Base-by-base conservation (phyloP, 2,797 vertebrate genomes). In the Oophaga sylvatica region DNA sequence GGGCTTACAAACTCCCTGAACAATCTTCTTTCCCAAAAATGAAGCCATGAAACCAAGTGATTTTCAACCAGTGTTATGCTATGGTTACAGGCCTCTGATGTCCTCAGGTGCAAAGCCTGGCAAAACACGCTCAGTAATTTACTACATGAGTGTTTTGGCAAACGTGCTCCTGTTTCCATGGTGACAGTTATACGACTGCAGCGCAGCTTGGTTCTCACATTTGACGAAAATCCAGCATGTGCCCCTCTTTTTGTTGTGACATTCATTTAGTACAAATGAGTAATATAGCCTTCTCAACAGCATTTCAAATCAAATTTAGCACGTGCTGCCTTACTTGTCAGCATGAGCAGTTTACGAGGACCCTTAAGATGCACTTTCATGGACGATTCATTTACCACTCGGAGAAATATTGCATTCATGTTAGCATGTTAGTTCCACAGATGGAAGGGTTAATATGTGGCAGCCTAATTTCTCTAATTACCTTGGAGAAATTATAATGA, bases 1-100 rank as follows among this genome's bases (percentile, higher is more conserved):
- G 87, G 79, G 87, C 56, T 77, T 88, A 80, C 31, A 35, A 85
- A 88, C 85, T 88, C 87, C 83, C 87, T 77, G 22, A 88, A 85
- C 87, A 88, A 88, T 88, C 83, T 88, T 81, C 78, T 85, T 19
- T 76, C 29, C 53, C 57, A 76, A 85, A 88, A 85, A 84, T 41
- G 80, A 57, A 84, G 83, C 22, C 68, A 85, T 59, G 75, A 84
- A 84, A 80, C 22, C 68, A 80, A 80, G 56, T 63, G 77, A 85
- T 57, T 85, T 88, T 85, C 68, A 59, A 76, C 45, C 60, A 75
- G 56, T 53, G n/a, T 65, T 67, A 56, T 80, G 45, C 57, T 81
- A 26, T 13, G 8, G 67, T 88, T 65, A 57, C 78, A 73, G 82
- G 35, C 79, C 83, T 88, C 83, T 85, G 26, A 85, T 81, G 83